Percentiles rank a stretch among this genome's conserved stretches.
These are phyloP conservation scores for Lysandra coridon DNA, from an alignment of 2,888 invertebrate genomes.

Conservation along the genomic window DNA sequence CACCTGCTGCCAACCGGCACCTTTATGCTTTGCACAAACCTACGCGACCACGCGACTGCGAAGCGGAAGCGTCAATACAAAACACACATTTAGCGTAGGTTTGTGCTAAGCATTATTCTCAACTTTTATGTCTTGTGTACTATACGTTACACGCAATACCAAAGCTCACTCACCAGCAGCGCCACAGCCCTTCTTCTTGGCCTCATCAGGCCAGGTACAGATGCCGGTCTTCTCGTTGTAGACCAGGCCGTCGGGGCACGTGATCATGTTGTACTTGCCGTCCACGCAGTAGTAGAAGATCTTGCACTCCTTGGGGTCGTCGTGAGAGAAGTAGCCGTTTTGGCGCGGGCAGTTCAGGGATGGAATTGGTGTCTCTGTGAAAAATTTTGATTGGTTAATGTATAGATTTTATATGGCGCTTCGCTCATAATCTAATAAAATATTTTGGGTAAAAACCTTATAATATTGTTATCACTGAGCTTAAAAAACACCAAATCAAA, in stretches of 20 bases:
- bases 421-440: no score
- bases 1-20: no score
- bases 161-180: slow-evolving; percentile 81
- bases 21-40: no score
- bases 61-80: no score
- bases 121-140: no score
- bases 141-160: background rate
- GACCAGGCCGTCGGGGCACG: slow-evolving; percentile 91
- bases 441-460: no score
- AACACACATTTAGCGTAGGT: no score
- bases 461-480: no score
- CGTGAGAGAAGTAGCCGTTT: slow-evolving; percentile 94
- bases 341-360: slow-evolving; percentile 88
- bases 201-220: slow-evolving; percentile 96
- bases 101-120: no score
- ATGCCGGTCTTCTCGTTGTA: slow-evolving; percentile 94
- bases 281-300: slow-evolving; percentile 95
- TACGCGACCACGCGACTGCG: no score
- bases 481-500: no score
- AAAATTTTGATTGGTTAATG: background rate
- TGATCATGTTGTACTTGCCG: slow-evolving; percentile 93
- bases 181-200: slow-evolving; percentile 91
- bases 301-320: slow-evolving; percentile 88
- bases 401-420: no score
- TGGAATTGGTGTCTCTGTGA: slow-evolving; percentile 86